These are phyloP conservation scores for Microcebus griseorufus DNA, from an alignment of 2,113 vertebrate genomes.

Conservation along the genomic window DNA sequence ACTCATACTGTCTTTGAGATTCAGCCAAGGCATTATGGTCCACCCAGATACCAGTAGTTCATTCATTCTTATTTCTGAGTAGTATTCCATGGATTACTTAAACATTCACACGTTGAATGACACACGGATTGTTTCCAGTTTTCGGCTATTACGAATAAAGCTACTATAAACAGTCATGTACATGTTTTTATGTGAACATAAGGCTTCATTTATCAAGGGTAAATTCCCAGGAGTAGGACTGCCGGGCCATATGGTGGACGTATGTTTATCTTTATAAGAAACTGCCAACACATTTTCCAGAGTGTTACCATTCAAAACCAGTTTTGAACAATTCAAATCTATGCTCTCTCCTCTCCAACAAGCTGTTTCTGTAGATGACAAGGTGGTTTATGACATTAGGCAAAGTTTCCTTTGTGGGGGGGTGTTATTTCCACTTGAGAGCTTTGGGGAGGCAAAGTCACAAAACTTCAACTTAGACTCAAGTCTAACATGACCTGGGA, in stretches of 20 bases:
- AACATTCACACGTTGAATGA: neutral
- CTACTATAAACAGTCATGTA: neutral
- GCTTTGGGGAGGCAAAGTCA: neutral
- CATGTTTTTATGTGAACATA: neutral
- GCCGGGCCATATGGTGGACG: neutral
- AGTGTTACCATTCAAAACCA: neutral
- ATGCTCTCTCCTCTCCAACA: neutral
- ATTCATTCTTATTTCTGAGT: neutral
- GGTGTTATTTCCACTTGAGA: neutral
- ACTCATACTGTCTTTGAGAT: neutral
- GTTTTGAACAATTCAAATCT: neutral
- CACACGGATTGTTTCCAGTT: neutral
- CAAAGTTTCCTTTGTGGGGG: neutral
- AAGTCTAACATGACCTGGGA: neutral
- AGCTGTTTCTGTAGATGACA: neutral
- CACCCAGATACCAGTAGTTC: neutral
- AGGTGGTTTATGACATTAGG: neutral
- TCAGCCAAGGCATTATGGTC: neutral
- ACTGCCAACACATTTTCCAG: neutral
- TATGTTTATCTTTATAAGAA: slow-evolving; percentile 15
- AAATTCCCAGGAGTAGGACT: neutral
- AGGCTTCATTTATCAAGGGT: neutral
- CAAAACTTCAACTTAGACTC: slow-evolving; percentile 15
- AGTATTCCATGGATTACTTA: neutral
- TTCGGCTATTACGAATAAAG: neutral